phyloP scores from a whole-genome alignment of 1,140 invertebrate genomes.

The Dendrolimus kikuchii region DNA sequence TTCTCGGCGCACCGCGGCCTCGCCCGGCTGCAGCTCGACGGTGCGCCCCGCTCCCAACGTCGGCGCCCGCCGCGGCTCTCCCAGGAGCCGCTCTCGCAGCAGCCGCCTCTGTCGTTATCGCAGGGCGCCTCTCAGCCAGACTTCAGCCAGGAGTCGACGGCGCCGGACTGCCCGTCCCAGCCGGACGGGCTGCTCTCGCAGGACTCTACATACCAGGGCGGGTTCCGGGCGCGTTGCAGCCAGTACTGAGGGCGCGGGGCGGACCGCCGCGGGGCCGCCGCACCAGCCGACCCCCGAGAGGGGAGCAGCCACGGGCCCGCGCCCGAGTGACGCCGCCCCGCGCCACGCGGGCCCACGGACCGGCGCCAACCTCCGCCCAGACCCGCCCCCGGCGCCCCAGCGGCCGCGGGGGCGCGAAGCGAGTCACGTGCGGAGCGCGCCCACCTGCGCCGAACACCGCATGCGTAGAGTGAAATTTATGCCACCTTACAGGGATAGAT shows the following conservation, averaged over 20 bases:
- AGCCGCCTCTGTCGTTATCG: slow-evolving; percentile 77
- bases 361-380: not conserved
- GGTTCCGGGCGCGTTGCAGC: slow-evolving; percentile 75
- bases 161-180: slow-evolving; percentile 93
- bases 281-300: slow-evolving; percentile 18
- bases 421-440: slow-evolving; percentile 20
- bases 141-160: slow-evolving; percentile 89
- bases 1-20: slow-evolving; percentile 68
- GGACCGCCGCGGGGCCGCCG: slow-evolving; percentile 32
- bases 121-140: slow-evolving; percentile 87
- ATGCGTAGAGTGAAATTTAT: slow-evolving; percentile 3
- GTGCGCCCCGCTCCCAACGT: slow-evolving; percentile 12
- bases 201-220: slow-evolving; percentile 93
- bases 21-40: slow-evolving; percentile 27
- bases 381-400: slow-evolving; percentile 7
- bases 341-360: slow-evolving; percentile 9
- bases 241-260: slow-evolving; percentile 75
- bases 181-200: slow-evolving; percentile 95
- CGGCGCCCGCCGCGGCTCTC: slow-evolving; percentile 55
- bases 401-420: slow-evolving; percentile 15
- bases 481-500: slow-evolving; percentile 25
- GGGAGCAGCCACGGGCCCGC: slow-evolving; percentile 23
- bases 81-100: slow-evolving; percentile 78
- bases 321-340: slow-evolving; percentile 12
- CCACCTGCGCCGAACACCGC: slow-evolving; percentile 5